Percentiles rank a stretch among this genome's conserved stretches.
Conservation (phyloP, 1,140 invertebrate genomes). For the Pachyrhynchus sulphureomaculatus region DNA sequence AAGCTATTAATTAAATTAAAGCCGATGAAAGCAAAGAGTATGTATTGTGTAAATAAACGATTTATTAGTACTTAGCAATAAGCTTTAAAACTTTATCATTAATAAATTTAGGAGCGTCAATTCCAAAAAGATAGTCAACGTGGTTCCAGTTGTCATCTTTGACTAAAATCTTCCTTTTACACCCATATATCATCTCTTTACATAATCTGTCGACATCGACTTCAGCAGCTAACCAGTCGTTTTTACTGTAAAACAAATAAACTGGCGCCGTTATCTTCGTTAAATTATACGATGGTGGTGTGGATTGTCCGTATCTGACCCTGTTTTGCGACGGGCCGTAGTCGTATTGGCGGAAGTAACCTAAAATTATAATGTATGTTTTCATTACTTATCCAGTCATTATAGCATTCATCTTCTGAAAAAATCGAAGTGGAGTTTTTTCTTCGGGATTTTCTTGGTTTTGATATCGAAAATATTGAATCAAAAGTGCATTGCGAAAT, state of each 20-base stretch:
- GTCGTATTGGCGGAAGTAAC: conserved; percentile 66
- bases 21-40: too few relatives aligned
- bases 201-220: conserved; percentile 47
- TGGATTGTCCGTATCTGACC: conserved; percentile 51
- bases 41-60: too few relatives aligned
- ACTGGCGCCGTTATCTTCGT: conserved; percentile 60
- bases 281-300: conserved; percentile 58
- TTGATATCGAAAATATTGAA: too few relatives aligned
- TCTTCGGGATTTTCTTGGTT: too few relatives aligned
- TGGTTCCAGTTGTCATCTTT: conserved; percentile 59
- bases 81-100: conserved; percentile 55
- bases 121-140: conserved; percentile 62
- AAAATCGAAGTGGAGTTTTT: too few relatives aligned
- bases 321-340: conserved; percentile 56
- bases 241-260: conserved; percentile 55
- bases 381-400: too few relatives aligned
- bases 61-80: conserved; percentile 36
- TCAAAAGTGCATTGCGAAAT: too few relatives aligned
- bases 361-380: conserved; percentile 42
- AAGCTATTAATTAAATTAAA: too few relatives aligned
- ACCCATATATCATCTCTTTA: conserved; percentile 51
- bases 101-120: conserved; percentile 55
- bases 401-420: too few relatives aligned
- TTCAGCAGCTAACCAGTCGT: conserved; percentile 52
- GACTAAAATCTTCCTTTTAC: conserved; percentile 52